These are phyloP conservation scores for Eledona agricola DNA, from an alignment of 2,888 invertebrate genomes.

Conservation along the genomic window DNA sequence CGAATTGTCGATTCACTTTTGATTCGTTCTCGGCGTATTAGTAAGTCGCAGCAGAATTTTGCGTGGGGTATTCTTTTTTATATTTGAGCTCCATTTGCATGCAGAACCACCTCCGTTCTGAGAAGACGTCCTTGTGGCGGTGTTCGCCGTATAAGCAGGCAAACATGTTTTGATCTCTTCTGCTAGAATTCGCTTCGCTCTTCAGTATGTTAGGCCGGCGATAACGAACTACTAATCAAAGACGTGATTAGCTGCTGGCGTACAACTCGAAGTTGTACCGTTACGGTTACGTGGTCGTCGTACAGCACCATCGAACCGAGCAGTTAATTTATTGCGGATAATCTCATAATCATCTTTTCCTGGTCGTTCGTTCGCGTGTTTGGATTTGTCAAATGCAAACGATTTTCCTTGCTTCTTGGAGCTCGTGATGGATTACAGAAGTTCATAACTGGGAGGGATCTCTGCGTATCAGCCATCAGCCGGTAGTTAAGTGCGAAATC, in stretches of 20 bases:
- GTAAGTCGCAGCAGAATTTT: no score
- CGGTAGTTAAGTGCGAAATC: slow-evolving; percentile 25
- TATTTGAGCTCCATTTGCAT: no score
- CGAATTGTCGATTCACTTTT: no score
- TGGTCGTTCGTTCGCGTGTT: slow-evolving; percentile 32
- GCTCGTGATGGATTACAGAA: slow-evolving; percentile 38
- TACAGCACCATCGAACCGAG: slow-evolving; percentile 36
- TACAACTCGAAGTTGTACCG: slow-evolving; percentile 33
- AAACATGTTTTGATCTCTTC: no score
- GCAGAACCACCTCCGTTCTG: no score
- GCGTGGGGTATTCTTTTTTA: no score
- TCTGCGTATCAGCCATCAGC: slow-evolving; percentile 12
- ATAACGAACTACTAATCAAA: slow-evolving; percentile 49
- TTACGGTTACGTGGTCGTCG: slow-evolving; percentile 38
- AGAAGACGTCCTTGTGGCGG: no score
- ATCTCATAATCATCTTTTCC: slow-evolving; percentile 41
- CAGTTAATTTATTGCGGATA: slow-evolving; percentile 42
- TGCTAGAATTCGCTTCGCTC: no score
- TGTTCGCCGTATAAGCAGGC: no score
- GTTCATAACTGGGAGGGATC: slow-evolving; percentile 30
- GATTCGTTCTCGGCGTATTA: no score
- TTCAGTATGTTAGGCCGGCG: no score
- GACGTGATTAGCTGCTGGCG: slow-evolving; percentile 45
- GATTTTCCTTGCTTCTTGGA: slow-evolving; percentile 32
- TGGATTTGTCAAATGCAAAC: slow-evolving; percentile 1